These are phyloP conservation scores for Elgaria multicarinata DNA, from an alignment of 2,113 vertebrate species.

Conservation along the genomic window DNA sequence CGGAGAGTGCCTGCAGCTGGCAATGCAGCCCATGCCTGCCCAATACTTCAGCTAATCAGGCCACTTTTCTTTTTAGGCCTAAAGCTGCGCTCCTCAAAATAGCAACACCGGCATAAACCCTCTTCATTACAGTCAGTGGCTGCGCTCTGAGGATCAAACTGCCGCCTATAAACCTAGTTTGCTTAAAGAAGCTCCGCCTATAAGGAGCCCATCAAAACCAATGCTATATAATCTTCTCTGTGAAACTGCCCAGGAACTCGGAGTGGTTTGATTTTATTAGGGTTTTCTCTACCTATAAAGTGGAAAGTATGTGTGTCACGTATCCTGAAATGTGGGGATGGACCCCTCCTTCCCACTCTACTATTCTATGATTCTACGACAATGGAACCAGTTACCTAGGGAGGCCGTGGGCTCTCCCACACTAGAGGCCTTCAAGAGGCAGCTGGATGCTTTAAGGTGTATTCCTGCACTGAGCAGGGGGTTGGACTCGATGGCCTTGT, in stretches of 20 bases:
- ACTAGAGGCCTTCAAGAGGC: no score
- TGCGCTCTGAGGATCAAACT: neutral
- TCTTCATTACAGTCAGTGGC: neutral
- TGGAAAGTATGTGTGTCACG: no score
- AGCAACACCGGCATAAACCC: neutral
- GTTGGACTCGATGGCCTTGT: no score
- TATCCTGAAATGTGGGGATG: no score
- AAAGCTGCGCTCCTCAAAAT: neutral
- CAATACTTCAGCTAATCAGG: constrained; percentile 20
- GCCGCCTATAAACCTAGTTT: neutral
- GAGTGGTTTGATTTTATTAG: neutral
- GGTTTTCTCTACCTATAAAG: no score
- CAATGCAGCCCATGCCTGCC: constrained; percentile 27
- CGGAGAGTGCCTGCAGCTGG: neutral
- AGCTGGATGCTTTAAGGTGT: no score
- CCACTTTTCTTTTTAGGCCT: constrained; percentile 14
- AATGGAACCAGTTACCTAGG: no score
- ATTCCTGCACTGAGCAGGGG: no score
- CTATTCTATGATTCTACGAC: no score
- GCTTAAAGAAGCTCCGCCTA: neutral
- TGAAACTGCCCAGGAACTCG: constrained; percentile 7
- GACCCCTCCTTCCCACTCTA: no score
- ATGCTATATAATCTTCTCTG: neutral
- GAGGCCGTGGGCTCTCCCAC: no score
- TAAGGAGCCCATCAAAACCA: constrained; percentile 13